These are phyloP conservation scores for Drosophila neocordata DNA, from an alignment of 1,140 invertebrate genomes.

Conservation along the genomic window DNA sequence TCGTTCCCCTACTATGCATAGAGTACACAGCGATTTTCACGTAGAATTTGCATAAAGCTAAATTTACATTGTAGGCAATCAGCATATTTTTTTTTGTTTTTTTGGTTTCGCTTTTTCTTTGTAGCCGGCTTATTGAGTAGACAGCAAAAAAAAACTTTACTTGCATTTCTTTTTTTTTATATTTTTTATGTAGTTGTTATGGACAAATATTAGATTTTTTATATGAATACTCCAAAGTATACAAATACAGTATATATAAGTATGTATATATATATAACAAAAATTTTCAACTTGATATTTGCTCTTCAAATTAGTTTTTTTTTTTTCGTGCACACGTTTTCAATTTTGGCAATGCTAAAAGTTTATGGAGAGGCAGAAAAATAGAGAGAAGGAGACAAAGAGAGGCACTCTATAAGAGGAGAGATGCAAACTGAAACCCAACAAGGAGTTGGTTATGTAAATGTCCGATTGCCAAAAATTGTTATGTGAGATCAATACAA, in stretches of 20 bases:
- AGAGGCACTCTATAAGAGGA: background rate
- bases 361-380: constrained; percentile 43
- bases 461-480: constrained; percentile 30
- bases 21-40: constrained; percentile 40
- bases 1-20: constrained; percentile 33
- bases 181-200: constrained; percentile 1
- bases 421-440: background rate
- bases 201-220: constrained; percentile 40
- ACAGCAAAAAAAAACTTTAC: constrained; percentile 4
- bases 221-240: constrained; percentile 8
- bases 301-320: constrained; percentile 70
- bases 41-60: constrained; percentile 61
- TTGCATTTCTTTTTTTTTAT: background rate
- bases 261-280: background rate
- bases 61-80: constrained; percentile 51
- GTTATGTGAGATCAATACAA: constrained; percentile 23
- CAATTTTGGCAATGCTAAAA: constrained; percentile 69
- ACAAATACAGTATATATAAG: background rate
- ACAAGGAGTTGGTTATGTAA: constrained; percentile 13
- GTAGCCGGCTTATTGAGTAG: constrained; percentile 8
- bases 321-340: constrained; percentile 62
- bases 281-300: constrained; percentile 57
- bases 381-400: constrained; percentile 10
- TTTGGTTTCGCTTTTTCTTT: constrained; percentile 37
- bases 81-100: constrained; percentile 42